Conservation (phyloP, 2,888 invertebrate genomes). For the Glaucopsyche alexis region DNA sequence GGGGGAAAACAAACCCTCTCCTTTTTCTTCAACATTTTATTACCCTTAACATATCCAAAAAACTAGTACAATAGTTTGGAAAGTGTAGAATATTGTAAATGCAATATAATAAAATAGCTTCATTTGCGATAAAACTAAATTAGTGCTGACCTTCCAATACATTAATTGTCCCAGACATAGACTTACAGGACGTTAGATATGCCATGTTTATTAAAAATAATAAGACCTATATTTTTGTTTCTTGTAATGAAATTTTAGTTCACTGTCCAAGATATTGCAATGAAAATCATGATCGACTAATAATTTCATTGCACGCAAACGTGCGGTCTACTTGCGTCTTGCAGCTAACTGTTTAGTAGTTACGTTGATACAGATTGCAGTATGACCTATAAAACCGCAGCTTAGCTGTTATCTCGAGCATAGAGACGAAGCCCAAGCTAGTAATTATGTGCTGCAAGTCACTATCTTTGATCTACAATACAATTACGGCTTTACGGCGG, state of each 20-base stretch:
- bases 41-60: neutral
- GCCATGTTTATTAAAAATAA: neutral
- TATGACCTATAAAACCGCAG: conserved; percentile 1
- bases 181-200: neutral
- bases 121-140: conserved; percentile 14
- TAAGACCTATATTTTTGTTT: no score
- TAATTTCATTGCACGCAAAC: conserved; percentile 5
- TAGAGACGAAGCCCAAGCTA: conserved; percentile 1
- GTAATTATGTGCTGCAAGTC: conserved; percentile 15
- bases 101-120: neutral
- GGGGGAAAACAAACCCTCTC: no score
- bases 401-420: neutral
- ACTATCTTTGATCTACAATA: conserved; percentile 5
- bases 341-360: neutral
- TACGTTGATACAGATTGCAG: conserved; percentile 13
- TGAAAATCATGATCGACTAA: neutral
- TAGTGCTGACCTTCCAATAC: conserved; percentile 18
- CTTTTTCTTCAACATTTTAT: no score
- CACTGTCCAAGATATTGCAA: neutral
- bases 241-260: no score
- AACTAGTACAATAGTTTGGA: neutral
- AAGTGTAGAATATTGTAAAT: neutral
- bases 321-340: conserved; percentile 3
- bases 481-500: neutral
- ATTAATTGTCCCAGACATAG: neutral